phyloP scores from a whole-genome alignment of 2,113 vertebrate genomes.

The Pseudonaja textilis region DNA sequence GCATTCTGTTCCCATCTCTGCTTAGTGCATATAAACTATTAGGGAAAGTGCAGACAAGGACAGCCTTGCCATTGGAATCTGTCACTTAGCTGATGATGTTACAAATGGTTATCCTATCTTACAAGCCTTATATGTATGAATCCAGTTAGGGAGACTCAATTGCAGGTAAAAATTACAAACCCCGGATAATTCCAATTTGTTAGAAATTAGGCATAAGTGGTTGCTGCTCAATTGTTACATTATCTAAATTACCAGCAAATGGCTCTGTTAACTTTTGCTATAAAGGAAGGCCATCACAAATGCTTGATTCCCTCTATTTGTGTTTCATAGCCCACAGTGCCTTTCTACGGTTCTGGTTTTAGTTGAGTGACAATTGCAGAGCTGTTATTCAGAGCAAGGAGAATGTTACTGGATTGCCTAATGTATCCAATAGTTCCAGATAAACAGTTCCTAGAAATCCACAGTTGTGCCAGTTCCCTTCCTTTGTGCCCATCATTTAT shows the following conservation, averaged over 20 bases:
- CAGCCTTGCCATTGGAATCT: background rate
- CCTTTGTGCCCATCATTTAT: background rate
- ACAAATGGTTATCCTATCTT: background rate
- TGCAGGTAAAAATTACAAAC: slow-evolving; percentile 38
- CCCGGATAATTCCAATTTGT: slow-evolving; percentile 38
- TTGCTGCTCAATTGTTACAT: slow-evolving; percentile 36
- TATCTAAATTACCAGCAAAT: slow-evolving; percentile 48
- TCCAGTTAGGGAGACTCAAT: background rate
- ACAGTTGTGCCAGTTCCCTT: background rate
- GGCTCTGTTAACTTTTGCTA: slow-evolving; percentile 50
- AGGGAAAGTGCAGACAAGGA: slow-evolving; percentile 23
- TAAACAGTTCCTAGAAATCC: background rate
- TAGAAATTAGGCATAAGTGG: slow-evolving; percentile 46
- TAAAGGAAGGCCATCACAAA: slow-evolving; percentile 29
- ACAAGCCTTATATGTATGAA: background rate
- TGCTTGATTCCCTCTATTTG: background rate
- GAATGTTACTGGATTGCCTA: background rate
- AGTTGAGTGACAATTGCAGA: background rate
- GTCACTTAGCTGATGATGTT: slow-evolving; percentile 1
- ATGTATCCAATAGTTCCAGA: background rate
- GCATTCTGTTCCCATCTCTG: slow-evolving; percentile 33
- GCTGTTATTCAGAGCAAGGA: background rate
- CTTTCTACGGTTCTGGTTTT: background rate
- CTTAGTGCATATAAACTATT: slow-evolving; percentile 32
- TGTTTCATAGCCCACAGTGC: background rate